phyloP scores from a whole-genome alignment of 2,797 vertebrate species.

The Crocodylus rhombifer region DNA sequence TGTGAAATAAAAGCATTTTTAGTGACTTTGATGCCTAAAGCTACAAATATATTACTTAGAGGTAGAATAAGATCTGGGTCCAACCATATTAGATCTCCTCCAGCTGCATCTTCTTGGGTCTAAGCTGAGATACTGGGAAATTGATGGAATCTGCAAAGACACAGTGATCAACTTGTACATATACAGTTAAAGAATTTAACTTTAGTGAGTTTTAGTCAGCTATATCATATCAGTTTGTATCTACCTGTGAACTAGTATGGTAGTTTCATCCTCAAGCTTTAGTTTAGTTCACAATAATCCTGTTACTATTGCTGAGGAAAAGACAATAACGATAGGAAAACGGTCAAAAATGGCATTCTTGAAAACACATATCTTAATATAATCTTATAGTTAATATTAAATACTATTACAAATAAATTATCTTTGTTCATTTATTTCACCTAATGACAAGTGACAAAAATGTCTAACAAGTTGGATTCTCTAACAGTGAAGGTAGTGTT shows the following conservation, averaged over 20 bases:
- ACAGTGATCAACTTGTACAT: background rate
- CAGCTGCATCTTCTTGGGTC: background rate
- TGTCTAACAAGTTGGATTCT: conserved; percentile 4
- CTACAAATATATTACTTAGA: too few species aligned
- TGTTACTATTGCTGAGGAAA: conserved; percentile 8
- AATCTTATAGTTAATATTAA: background rate
- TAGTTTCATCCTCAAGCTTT: background rate
- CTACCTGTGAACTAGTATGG: background rate
- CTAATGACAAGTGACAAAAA: conserved; percentile 26
- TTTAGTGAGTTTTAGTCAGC: background rate
- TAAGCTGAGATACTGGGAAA: background rate
- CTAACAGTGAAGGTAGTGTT: conserved; percentile 12
- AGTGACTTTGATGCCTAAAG: too few species aligned
- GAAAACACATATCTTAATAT: conserved; percentile 38
- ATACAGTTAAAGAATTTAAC: background rate
- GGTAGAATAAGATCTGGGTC: background rate
- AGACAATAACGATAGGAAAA: conserved; percentile 24
- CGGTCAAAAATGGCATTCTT: background rate
- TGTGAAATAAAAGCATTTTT: too few species aligned
- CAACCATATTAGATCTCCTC: background rate
- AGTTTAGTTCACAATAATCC: background rate
- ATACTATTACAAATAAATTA: background rate
- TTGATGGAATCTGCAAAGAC: background rate
- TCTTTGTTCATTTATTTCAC: background rate
- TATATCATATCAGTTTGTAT: background rate